These are phyloP conservation scores for Burhinus bistriatus DNA, from an alignment of 2,113 vertebrate genomes.

Conservation along the genomic window DNA sequence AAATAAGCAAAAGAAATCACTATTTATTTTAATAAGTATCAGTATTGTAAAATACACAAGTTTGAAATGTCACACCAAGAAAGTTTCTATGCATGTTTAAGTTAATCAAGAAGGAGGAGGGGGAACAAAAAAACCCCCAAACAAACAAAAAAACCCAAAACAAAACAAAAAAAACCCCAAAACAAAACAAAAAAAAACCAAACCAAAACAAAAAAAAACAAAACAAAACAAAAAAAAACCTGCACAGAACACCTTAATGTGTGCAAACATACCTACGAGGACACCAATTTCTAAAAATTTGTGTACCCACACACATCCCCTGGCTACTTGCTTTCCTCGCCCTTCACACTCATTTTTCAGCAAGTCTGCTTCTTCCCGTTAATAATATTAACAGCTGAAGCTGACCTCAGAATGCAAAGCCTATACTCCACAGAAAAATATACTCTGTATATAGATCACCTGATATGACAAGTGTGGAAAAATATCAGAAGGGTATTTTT, in stretches of 20 bases:
- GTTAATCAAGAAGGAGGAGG: background rate
- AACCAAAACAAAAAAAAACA: background rate
- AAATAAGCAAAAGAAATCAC: slow-evolving; percentile 47
- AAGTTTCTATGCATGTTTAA: background rate
- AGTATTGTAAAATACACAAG: background rate
- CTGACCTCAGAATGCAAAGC: background rate
- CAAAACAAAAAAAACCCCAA: background rate
- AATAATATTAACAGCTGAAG: background rate
- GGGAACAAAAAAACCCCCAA: background rate
- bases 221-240: background rate
- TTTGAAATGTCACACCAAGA: background rate
- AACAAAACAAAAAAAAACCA: background rate
- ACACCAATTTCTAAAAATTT: background rate
- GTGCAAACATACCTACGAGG: background rate
- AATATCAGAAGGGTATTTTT: background rate
- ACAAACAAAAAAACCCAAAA: background rate
- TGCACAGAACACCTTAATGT: background rate
- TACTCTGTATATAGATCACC: background rate
- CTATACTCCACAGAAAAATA: background rate
- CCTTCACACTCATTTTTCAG: background rate
- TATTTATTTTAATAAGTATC: background rate
- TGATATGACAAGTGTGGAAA: background rate
- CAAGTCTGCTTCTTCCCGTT: background rate
- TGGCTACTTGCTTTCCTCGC: background rate
- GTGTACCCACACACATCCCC: background rate